A percentile compares a stretch with the other conserved stretches of the same genome.
phyloP scores from a whole-genome alignment of 2,888 invertebrate genomes.

The Drymonia ruficornis region DNA sequence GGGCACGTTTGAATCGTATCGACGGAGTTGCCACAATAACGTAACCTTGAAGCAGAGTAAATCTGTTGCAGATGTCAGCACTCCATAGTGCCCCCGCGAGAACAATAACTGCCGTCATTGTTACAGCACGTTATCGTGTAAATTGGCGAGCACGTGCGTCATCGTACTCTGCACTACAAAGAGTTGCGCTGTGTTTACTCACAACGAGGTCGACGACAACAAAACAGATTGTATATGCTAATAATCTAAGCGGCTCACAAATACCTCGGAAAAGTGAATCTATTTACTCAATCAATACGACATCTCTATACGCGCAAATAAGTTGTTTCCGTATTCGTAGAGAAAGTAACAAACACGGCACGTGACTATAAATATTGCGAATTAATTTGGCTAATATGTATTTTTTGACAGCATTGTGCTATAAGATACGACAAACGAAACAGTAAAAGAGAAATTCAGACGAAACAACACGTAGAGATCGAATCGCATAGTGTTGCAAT shows the following conservation, averaged over 20 bases:
- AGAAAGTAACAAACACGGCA: conserved; percentile 2
- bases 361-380: not conserved
- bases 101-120: conserved; percentile 67
- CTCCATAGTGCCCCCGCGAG: conserved; percentile 43
- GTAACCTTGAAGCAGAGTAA: conserved; percentile 56
- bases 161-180: conserved; percentile 28
- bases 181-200: conserved; percentile 41
- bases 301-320: conserved; percentile 16
- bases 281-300: conserved; percentile 19
- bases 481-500: conserved; percentile 39
- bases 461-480: conserved; percentile 25
- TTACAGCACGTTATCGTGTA: conserved; percentile 59
- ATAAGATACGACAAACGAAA: too few relatives aligned
- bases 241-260: conserved; percentile 21
- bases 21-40: conserved; percentile 40
- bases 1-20: conserved; percentile 46
- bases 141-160: conserved; percentile 58
- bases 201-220: conserved; percentile 46
- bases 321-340: conserved; percentile 12
- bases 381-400: not conserved
- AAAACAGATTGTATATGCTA: conserved; percentile 47
- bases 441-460: conserved; percentile 2
- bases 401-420: too few relatives aligned
- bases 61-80: conserved; percentile 57
- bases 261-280: conserved; percentile 24